phyloP scores from a whole-genome alignment of 2,113 vertebrate species.

The Ia io region DNA sequence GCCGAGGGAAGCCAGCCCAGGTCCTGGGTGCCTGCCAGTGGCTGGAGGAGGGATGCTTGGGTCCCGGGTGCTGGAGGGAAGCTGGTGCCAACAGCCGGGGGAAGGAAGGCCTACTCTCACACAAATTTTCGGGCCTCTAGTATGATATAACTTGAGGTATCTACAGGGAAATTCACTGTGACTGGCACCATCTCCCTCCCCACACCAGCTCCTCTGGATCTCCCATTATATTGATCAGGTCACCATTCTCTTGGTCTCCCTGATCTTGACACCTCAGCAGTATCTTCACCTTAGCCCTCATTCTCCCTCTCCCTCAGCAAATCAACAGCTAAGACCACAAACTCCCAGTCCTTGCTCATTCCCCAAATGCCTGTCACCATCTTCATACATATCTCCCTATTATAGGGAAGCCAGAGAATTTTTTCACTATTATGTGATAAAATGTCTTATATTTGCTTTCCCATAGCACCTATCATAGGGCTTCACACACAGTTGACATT shows the following conservation, averaged over 20 bases:
- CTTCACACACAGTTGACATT: neutral
- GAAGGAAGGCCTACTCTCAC: too few species aligned
- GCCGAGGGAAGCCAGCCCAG: too few species aligned
- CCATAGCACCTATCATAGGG: neutral
- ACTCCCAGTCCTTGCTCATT: neutral
- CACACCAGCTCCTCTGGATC: neutral
- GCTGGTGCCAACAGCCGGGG: too few species aligned
- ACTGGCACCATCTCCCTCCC: neutral
- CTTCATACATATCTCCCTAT: neutral
- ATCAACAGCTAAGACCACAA: neutral
- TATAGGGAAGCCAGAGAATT: neutral
- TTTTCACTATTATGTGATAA: neutral
- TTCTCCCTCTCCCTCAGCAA: neutral
- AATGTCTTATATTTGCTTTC: neutral
- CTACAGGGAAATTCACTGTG: neutral
- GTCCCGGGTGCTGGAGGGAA: too few species aligned
- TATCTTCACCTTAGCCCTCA: neutral
- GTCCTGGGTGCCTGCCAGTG: too few species aligned
- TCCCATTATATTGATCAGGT: too few species aligned
- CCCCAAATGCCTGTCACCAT: neutral
- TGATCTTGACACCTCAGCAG: neutral
- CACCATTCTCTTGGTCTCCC: neutral
- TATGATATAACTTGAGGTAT: neutral
- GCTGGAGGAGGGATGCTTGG: too few species aligned
- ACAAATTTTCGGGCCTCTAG: too few species aligned